Conservation (phyloP, 2,888 invertebrate species). For the Gnatocerus cornutus region DNA sequence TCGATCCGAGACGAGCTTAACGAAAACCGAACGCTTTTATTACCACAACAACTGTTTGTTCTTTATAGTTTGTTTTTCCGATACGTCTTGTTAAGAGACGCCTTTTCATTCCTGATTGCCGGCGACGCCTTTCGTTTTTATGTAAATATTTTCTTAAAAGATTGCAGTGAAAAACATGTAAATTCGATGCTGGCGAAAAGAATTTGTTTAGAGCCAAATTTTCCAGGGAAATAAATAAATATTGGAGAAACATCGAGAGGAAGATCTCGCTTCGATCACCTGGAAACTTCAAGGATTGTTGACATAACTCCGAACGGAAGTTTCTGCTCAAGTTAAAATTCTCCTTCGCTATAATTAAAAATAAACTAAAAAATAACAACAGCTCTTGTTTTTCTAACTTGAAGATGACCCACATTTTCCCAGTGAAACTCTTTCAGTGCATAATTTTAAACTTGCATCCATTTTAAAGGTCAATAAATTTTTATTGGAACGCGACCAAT, state of each 20-base stretch:
- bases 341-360: too few relatives aligned
- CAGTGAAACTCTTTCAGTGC: constrained; percentile 3
- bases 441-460: constrained; percentile 6
- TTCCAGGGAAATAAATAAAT: constrained; percentile 22
- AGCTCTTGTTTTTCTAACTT: too few relatives aligned
- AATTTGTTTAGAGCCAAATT: constrained; percentile 19
- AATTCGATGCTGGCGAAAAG: constrained; percentile 20
- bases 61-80: constrained; percentile 39
- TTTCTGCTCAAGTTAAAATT: constrained; percentile 1
- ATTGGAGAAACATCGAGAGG: not conserved
- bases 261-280: constrained; percentile 5
- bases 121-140: constrained; percentile 23
- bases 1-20: constrained; percentile 34
- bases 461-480: constrained; percentile 2
- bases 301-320: not conserved
- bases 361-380: too few relatives aligned
- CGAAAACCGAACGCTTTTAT: constrained; percentile 24
- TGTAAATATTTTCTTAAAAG: constrained; percentile 40
- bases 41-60: constrained; percentile 29
- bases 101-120: constrained; percentile 25
- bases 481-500: constrained; percentile 12
- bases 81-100: constrained; percentile 36
- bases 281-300: not conserved
- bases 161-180: constrained; percentile 29
- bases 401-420: not conserved